A percentile compares a stretch with the other conserved stretches of the same genome.
Conservation (phyloP, 2,113 vertebrate genomes). For the Phalacrocorax carbo region DNA sequence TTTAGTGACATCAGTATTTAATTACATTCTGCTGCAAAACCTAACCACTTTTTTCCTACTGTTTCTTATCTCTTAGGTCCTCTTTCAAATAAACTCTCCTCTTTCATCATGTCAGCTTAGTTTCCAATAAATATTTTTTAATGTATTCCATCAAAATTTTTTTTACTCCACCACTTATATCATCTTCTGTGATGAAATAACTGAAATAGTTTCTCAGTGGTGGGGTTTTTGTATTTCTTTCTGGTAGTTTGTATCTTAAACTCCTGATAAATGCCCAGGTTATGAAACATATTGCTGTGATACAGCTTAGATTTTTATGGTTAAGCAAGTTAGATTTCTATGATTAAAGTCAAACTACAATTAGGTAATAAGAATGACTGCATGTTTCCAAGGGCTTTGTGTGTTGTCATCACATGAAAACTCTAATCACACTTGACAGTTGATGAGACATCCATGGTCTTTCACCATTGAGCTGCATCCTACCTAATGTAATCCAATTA, state of each 20-base stretch:
- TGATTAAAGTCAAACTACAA: neutral
- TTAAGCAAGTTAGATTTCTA: neutral
- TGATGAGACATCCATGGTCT: neutral
- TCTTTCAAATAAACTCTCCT: neutral
- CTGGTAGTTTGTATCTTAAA: neutral
- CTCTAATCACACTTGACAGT: neutral
- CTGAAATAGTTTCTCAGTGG: neutral
- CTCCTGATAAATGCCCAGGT: neutral
- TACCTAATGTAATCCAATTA: neutral
- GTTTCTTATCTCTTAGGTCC: neutral
- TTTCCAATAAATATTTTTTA: neutral
- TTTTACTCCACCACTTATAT: neutral
- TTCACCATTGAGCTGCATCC: neutral
- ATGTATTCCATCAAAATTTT: fast-evolving
- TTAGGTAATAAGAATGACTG: neutral
- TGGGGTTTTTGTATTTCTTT: neutral
- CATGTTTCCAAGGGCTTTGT: fast-evolving
- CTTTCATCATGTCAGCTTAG: neutral
- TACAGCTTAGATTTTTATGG: neutral
- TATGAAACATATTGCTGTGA: neutral
- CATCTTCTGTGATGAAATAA: neutral
- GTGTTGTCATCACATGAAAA: neutral
- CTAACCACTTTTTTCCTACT: neutral
- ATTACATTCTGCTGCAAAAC: neutral
- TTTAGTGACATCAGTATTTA: neutral